Evolutionary conservation across 1,140 invertebrate species (phyloP).

Genomic region (Bombus balteatus): DNA sequence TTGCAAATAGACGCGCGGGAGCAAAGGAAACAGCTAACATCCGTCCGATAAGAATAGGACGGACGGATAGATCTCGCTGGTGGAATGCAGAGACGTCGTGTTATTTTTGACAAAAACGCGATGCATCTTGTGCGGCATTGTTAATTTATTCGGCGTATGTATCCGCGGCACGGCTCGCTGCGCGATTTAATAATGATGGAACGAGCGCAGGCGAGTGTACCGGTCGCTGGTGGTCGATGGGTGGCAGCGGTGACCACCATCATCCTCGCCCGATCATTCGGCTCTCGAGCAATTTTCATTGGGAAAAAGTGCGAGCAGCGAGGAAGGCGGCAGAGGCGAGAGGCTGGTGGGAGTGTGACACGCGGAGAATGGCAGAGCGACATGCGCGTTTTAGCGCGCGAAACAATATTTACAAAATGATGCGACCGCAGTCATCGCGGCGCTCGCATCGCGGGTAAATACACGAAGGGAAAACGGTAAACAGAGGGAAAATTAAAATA

Average conservation of each 20-base stretch:
- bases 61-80: too few species aligned
- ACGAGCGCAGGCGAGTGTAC: conserved; percentile 46
- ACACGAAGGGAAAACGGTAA: conserved; percentile 51
- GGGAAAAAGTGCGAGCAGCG: conserved; percentile 34
- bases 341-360: neutral
- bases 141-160: too few species aligned
- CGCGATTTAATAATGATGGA: conserved; percentile 64
- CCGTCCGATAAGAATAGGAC: too few species aligned
- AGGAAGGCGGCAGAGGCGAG: neutral
- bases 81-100: too few species aligned
- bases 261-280: conserved; percentile 27
- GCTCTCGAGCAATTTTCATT: conserved; percentile 58
- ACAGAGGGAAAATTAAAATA: conserved; percentile 55
- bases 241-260: neutral
- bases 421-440: conserved; percentile 56
- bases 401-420: conserved; percentile 68
- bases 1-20: too few species aligned
- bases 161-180: conserved; percentile 23
- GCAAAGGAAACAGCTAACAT: too few species aligned
- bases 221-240: neutral
- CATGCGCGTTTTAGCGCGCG: conserved; percentile 41
- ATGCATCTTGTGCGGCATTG: too few species aligned
- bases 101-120: too few species aligned
- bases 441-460: conserved; percentile 60
- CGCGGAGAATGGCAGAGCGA: conserved; percentile 20